Evolutionary conservation across 2,797 vertebrate genomes (phyloP).

Genomic region (Liparis tanakae): DNA sequence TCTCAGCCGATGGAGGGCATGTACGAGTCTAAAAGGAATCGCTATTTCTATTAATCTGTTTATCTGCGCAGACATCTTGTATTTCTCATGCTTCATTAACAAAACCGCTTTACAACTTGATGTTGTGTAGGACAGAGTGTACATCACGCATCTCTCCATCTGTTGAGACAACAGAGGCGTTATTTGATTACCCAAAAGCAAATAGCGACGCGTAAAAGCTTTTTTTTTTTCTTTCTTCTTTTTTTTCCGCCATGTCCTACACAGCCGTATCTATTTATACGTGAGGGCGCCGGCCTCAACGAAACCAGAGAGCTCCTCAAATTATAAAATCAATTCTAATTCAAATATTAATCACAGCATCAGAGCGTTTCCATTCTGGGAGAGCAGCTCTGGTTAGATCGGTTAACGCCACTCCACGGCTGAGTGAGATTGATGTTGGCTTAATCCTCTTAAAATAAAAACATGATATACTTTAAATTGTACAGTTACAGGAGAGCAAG

Average conservation of each 20-base stretch:
- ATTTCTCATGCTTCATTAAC: conserved; percentile 35
- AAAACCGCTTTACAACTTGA: conserved; percentile 54
- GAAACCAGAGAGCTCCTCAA: conserved; percentile 81
- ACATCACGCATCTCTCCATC: conserved; percentile 54
- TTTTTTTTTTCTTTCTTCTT: conserved; percentile 28
- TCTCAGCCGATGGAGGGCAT: neutral
- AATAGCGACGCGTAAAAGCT: conserved; percentile 55
- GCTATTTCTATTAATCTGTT: conserved; percentile 19
- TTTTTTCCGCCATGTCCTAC: conserved; percentile 54
- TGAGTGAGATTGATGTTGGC: conserved; percentile 73
- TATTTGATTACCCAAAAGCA: conserved; percentile 65
- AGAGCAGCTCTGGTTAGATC: conserved; percentile 72
- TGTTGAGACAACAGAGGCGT: conserved; percentile 57
- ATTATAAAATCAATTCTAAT: conserved; percentile 87
- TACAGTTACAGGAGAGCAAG: conserved; percentile 47
- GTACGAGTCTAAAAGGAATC: conserved; percentile 1
- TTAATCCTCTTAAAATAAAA: conserved; percentile 64
- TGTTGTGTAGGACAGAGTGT: conserved; percentile 71
- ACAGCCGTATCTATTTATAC: conserved; percentile 79
- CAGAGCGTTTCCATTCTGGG: conserved; percentile 81
- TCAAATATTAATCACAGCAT: conserved; percentile 83
- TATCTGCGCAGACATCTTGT: conserved; percentile 8
- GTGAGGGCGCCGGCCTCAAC: conserved; percentile 74
- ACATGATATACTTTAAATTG: conserved; percentile 69
- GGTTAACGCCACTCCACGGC: conserved; percentile 64